Evolutionary conservation across 2,888 invertebrate species (phyloP).

Genomic region (Phrixothrix hirtus): DNA sequence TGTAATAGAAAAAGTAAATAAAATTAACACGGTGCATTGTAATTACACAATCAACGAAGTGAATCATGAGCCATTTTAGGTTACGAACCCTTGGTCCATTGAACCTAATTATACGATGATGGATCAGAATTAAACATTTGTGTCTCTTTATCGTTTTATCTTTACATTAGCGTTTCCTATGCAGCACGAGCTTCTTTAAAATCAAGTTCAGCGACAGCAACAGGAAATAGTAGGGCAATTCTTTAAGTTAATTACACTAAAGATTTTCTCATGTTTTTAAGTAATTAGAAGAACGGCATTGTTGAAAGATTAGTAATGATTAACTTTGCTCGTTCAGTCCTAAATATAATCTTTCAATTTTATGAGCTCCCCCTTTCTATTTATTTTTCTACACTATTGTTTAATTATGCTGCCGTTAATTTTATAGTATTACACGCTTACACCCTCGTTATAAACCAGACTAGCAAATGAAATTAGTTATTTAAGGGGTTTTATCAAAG

Average conservation of each 20-base stretch:
- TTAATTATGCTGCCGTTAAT: too few species aligned
- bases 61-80: slow-evolving; percentile 12
- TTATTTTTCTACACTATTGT: not conserved
- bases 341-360: too few species aligned
- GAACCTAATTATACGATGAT: slow-evolving; percentile 20
- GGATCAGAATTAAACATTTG: slow-evolving; percentile 14
- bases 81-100: slow-evolving; percentile 19
- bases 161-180: not conserved
- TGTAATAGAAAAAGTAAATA: not conserved
- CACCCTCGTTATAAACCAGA: not conserved
- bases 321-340: too few species aligned
- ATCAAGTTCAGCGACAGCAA: slow-evolving; percentile 2
- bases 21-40: slow-evolving; percentile 4
- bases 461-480: not conserved
- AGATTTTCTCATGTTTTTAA: not conserved
- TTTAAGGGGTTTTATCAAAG: too few species aligned
- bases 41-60: slow-evolving; percentile 13
- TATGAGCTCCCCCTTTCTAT: too few species aligned
- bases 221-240: not conserved
- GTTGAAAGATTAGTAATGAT: too few species aligned
- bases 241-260: not conserved
- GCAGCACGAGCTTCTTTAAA: slow-evolving; percentile 1
- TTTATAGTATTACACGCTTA: not conserved
- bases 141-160: not conserved
- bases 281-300: too few species aligned